Evolutionary conservation across 2,113 vertebrate genomes (phyloP).

Genomic region (Morone chrysops): DNA sequence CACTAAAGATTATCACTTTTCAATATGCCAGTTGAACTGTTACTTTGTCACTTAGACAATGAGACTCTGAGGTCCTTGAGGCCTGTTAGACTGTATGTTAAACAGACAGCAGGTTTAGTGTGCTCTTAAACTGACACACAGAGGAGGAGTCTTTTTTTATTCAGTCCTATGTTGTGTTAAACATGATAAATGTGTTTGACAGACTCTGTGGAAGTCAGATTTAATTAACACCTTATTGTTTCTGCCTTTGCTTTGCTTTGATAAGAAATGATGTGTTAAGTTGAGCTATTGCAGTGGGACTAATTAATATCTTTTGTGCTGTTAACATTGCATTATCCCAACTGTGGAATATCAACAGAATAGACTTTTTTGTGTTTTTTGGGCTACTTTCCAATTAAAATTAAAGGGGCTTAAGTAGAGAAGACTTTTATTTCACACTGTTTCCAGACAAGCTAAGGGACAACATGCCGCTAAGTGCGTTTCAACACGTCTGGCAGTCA

Average conservation of each 20-base stretch:
- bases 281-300: constrained; percentile 21
- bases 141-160: not conserved
- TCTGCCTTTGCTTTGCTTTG: constrained; percentile 22
- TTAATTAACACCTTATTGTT: constrained; percentile 25
- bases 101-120: not conserved
- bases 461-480: not conserved
- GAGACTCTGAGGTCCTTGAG: not conserved
- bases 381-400: constrained; percentile 4
- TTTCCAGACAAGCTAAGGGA: not conserved
- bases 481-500: constrained; percentile 22
- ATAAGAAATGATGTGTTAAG: constrained; percentile 18
- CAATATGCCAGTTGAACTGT: not conserved
- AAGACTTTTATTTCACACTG: not conserved
- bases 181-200: constrained; percentile 1
- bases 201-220: constrained; percentile 8
- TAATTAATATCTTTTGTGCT: constrained; percentile 38
- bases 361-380: not conserved
- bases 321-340: constrained; percentile 27
- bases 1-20: not conserved
- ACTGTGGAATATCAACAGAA: not conserved
- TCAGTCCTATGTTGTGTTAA: constrained; percentile 4
- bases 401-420: not conserved
- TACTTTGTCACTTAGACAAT: not conserved
- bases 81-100: not conserved
- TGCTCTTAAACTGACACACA: not conserved